phyloP scores from a whole-genome alignment of 2,797 vertebrate genomes.

The Spea hammondii region DNA sequence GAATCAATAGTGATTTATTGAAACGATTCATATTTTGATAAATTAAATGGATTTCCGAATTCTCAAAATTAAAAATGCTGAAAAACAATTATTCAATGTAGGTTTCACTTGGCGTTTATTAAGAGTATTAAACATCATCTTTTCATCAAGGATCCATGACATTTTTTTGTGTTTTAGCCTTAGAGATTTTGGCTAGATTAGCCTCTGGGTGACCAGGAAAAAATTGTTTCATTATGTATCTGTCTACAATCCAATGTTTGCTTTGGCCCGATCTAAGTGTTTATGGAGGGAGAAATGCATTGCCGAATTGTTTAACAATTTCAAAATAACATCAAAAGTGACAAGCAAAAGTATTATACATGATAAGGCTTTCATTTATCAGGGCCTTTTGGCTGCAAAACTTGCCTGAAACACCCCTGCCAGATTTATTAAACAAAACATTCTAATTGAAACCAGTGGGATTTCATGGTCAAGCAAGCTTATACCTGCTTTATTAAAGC shows the following conservation, averaged over 20 bases:
- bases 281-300: conserved; percentile 37
- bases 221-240: conserved; percentile 36
- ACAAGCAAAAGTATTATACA: conserved; percentile 30
- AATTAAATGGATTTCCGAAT: no score
- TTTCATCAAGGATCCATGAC: conserved; percentile 21
- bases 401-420: conserved; percentile 5
- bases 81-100: background rate
- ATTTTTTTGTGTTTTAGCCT: conserved; percentile 25
- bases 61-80: background rate
- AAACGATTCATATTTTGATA: no score
- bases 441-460: conserved; percentile 23
- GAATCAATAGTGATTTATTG: no score
- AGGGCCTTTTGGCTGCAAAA: conserved; percentile 15
- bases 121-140: conserved; percentile 10
- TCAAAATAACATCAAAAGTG: conserved; percentile 42
- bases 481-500: background rate
- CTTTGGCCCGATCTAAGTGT: conserved; percentile 33
- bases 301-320: conserved; percentile 32
- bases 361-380: conserved; percentile 28
- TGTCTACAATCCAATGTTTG: conserved; percentile 42
- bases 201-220: conserved; percentile 21
- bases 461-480: background rate
- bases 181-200: conserved; percentile 14
- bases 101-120: conserved; percentile 6
- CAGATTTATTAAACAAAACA: conserved; percentile 17